phyloP scores from a whole-genome alignment of 2,888 invertebrate species.

The Dorcus hopei region DNA sequence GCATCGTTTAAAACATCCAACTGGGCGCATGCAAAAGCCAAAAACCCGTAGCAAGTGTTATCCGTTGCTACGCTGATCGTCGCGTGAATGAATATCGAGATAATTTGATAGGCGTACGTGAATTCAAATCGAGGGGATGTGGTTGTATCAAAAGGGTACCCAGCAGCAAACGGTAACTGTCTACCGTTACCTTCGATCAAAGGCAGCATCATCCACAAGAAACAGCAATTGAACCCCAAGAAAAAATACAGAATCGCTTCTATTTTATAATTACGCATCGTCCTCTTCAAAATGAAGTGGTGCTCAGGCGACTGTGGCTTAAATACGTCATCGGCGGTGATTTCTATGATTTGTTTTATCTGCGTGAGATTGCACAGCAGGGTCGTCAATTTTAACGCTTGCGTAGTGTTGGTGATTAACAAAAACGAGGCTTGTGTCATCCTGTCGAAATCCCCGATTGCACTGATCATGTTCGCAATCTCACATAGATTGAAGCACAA shows the following conservation, averaged over 20 bases:
- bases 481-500: constrained; percentile 52
- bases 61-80: constrained; percentile 54
- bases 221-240: constrained; percentile 33
- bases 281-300: constrained; percentile 23
- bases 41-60: constrained; percentile 49
- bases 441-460: constrained; percentile 42
- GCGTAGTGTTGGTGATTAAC: constrained; percentile 33
- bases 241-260: constrained; percentile 32
- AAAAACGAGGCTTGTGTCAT: constrained; percentile 35
- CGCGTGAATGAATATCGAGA: constrained; percentile 50
- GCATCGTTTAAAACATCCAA: constrained; percentile 48
- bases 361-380: constrained; percentile 13
- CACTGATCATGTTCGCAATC: constrained; percentile 49
- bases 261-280: constrained; percentile 27
- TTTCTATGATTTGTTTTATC: constrained; percentile 20
- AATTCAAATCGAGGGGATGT: constrained; percentile 49
- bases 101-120: constrained; percentile 52
- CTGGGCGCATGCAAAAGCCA: constrained; percentile 52
- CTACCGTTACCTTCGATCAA: constrained; percentile 29
- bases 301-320: constrained; percentile 26
- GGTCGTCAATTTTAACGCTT: constrained; percentile 17
- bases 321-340: constrained; percentile 19
- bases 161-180: constrained; percentile 35
- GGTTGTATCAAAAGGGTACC: constrained; percentile 52
- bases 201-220: constrained; percentile 41